phyloP scores from a whole-genome alignment of 2,888 invertebrate genomes.

The Fragum fragum region DNA sequence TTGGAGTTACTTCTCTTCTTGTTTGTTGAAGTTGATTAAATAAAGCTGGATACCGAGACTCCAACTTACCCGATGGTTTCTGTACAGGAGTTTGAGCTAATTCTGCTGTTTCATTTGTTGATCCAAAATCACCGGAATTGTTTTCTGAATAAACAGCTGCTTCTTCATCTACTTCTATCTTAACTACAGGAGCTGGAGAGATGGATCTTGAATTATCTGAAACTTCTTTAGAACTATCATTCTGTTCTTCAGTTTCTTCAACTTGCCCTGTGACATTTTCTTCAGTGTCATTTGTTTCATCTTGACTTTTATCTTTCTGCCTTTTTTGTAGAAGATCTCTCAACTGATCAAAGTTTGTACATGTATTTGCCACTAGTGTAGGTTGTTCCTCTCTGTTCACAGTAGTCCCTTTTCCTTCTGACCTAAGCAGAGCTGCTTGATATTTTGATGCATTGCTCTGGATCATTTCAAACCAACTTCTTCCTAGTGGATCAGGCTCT shows the following conservation, averaged over 20 bases:
- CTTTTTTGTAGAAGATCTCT: conserved; percentile 1
- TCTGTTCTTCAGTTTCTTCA: neutral
- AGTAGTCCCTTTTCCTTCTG: conserved; percentile 16
- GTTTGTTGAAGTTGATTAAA: conserved; percentile 61
- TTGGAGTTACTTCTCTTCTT: conserved; percentile 20
- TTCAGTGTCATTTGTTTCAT: neutral
- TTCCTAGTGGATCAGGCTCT: conserved; percentile 28
- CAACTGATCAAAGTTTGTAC: conserved; percentile 4
- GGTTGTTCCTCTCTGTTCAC: neutral
- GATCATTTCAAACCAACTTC: conserved; percentile 62
- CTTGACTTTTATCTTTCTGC: neutral
- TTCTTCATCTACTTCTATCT: conserved; percentile 62
- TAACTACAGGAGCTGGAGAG: conserved; percentile 53
- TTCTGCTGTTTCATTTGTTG: neutral
- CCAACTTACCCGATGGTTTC: conserved; percentile 46
- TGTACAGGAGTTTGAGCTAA: neutral
- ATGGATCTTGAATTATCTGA: conserved; percentile 29
- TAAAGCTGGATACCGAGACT: conserved; percentile 60
- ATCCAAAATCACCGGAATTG: neutral
- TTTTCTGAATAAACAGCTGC: neutral
- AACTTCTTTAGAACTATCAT: neutral
- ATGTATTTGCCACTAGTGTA: neutral
- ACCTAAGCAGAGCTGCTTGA: conserved; percentile 56
- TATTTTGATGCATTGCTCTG: conserved; percentile 60
- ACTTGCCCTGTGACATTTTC: neutral